phyloP scores from a whole-genome alignment of 1,140 invertebrate genomes.

The Nasonia vitripennis region DNA sequence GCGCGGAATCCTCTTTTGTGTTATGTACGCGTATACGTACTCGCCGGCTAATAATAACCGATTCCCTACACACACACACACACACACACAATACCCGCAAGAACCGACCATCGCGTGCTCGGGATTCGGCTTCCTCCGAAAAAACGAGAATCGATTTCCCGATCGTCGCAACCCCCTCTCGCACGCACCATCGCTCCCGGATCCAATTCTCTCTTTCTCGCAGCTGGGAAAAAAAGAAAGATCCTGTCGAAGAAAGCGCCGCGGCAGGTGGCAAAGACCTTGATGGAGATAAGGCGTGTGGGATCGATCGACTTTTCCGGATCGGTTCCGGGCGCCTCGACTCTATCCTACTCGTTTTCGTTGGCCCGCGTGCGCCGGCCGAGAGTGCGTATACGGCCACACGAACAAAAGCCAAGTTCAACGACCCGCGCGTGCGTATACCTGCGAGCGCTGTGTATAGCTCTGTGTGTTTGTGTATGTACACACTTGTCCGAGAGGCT shows the following conservation, averaged over 20 bases:
- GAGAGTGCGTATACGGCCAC: constrained; percentile 61
- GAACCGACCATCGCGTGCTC: too few species aligned
- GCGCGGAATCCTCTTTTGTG: too few species aligned
- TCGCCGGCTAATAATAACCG: too few species aligned
- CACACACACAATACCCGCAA: too few species aligned
- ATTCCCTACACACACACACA: too few species aligned
- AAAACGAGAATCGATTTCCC: neutral
- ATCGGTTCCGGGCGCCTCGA: constrained; percentile 13
- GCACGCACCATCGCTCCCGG: too few species aligned
- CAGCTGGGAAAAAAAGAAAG: neutral
- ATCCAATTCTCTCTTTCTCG: neutral
- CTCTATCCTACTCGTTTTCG: neutral
- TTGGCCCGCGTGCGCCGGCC: constrained; percentile 47
- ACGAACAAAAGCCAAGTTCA: constrained; percentile 73
- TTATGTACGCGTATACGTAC: too few species aligned
- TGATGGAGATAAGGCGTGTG: constrained; percentile 57
- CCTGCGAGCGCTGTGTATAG: neutral
- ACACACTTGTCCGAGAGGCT: too few species aligned
- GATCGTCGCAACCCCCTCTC: neutral
- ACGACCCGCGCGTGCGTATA: constrained; percentile 51
- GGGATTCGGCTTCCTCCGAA: neutral
- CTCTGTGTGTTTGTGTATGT: neutral
- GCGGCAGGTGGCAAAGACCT: constrained; percentile 73
- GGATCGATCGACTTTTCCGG: constrained; percentile 34
- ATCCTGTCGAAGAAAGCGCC: neutral